Percentiles rank a stretch among this genome's conserved stretches.
Evolutionary conservation across 2,797 vertebrate genomes (phyloP).

Genomic region (Tamandua tetradactyla): DNA sequence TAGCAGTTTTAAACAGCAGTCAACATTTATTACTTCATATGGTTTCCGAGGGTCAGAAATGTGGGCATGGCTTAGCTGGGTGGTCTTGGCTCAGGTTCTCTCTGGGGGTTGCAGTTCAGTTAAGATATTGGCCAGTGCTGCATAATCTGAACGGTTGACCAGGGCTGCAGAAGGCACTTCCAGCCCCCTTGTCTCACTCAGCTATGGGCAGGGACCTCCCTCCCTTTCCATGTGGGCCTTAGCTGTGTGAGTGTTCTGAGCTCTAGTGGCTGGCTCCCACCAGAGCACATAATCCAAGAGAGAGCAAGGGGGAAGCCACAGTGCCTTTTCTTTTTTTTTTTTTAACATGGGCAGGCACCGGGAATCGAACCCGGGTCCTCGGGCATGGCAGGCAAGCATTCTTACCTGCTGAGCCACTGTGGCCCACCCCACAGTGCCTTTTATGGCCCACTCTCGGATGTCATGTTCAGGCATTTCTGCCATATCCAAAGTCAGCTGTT

Average conservation of each 20-base stretch:
- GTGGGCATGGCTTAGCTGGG: not conserved
- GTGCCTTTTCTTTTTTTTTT: no score
- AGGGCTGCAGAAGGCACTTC: no score
- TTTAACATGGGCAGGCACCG: no score
- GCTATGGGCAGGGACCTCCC: not conserved
- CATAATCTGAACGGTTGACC: fast-evolving
- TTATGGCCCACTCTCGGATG: not conserved
- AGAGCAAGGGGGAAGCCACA: not conserved
- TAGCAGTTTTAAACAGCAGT: not conserved
- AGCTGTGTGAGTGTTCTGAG: no score
- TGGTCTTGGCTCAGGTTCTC: not conserved
- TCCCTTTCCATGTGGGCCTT: fast-evolving
- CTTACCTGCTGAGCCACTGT: no score
- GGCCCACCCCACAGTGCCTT: not conserved
- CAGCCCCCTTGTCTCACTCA: fast-evolving
- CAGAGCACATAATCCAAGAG: not conserved
- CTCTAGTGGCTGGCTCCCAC: not conserved
- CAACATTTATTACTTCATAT: fast-evolving
- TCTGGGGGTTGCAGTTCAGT: not conserved
- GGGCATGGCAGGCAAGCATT: no score
- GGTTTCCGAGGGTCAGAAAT: fast-evolving
- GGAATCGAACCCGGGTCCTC: no score
- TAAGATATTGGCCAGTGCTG: fast-evolving
- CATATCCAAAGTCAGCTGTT: not conserved
- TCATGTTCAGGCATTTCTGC: not conserved